These are phyloP conservation scores for Cotesia typhae DNA, from an alignment of 1,140 invertebrate species.

Conservation along the genomic window DNA sequence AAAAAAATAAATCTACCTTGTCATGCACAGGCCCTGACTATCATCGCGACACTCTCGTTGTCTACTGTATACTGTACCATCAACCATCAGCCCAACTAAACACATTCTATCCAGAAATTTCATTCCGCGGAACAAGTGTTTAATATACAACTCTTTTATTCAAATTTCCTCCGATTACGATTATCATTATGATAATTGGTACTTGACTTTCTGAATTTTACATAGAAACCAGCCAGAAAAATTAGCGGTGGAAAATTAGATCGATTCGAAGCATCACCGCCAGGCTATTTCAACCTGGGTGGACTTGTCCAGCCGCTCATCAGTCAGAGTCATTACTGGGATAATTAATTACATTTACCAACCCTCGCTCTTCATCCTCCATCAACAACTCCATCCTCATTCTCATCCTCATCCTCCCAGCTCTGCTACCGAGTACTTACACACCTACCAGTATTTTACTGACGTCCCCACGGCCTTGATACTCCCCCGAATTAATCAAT, in stretches of 20 bases:
- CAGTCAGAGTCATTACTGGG: slow-evolving; percentile 68
- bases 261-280: slow-evolving; percentile 57
- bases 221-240: background rate
- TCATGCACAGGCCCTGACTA: slow-evolving; percentile 61
- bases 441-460: slow-evolving; percentile 26
- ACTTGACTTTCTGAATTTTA: slow-evolving; percentile 16
- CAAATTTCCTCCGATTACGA: no score
- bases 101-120: background rate
- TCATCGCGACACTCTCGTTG: slow-evolving; percentile 48
- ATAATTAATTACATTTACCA: slow-evolving; percentile 68
- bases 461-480: slow-evolving; percentile 24
- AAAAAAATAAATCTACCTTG: slow-evolving; percentile 65
- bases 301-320: slow-evolving; percentile 67
- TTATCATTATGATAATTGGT: no score
- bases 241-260: slow-evolving; percentile 17
- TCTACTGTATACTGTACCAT: slow-evolving; percentile 46
- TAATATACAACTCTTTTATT: no score
- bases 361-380: slow-evolving; percentile 47
- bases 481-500: slow-evolving; percentile 57
- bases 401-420: slow-evolving; percentile 46
- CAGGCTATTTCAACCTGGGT: slow-evolving; percentile 62
- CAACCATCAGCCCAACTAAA: slow-evolving; percentile 30
- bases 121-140: no score
- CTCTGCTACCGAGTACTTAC: slow-evolving; percentile 22
- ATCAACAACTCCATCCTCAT: slow-evolving; percentile 35